Base-by-base conservation (phyloP, 2,888 invertebrate species). In the Lithophane semibrunnea region DNA sequence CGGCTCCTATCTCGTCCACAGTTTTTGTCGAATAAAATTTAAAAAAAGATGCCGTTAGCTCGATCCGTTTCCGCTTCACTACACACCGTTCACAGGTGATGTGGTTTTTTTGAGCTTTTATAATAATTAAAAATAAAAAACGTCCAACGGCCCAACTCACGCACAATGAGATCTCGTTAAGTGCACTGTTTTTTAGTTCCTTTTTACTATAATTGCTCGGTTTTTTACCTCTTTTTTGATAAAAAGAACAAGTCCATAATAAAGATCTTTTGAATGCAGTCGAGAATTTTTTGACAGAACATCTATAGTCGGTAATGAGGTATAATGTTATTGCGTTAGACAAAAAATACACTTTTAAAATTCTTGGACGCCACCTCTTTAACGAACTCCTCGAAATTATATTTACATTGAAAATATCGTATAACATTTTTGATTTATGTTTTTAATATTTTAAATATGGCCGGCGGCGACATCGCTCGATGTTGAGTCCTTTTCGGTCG, bases 51-150 rank as follows among this genome's bases (percentile, higher is more conserved):
- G 86, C 96, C 96, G 96, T 96, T 96, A 96, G 93, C 90, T 93
- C 93, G 92, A 94, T 95, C 93, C 94, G 93, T 96, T 96, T 96
- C 96, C 96, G 96, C 96, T 93, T 92, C 93, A 94, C 93, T 95
- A 93, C 94, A 91, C 95, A 91, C 91, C 93, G 94, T 93, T 91
- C 94, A 96, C 95, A 95, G 95, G 95, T 96, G 95, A 94, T 93
- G 93, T 90, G 93, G 94, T 94, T 95, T 93, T 93, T 88, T 91
- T 91, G 89, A 91, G 92, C 92, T 92, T 94, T 93, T 92, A 92
- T 93, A 94, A 94, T 94, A 95, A 95, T 96, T 94, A 95, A 95
- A 95, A 95, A 92, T 91, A 93, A 93, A 94, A 94, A 92, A 86
- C 87, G 75, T 74, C 82, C 84, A 85, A 69, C 67, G 89, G 87